These are phyloP conservation scores for Drosophila bunnanda DNA, from an alignment of 2,888 invertebrate species.

Conservation along the genomic window DNA sequence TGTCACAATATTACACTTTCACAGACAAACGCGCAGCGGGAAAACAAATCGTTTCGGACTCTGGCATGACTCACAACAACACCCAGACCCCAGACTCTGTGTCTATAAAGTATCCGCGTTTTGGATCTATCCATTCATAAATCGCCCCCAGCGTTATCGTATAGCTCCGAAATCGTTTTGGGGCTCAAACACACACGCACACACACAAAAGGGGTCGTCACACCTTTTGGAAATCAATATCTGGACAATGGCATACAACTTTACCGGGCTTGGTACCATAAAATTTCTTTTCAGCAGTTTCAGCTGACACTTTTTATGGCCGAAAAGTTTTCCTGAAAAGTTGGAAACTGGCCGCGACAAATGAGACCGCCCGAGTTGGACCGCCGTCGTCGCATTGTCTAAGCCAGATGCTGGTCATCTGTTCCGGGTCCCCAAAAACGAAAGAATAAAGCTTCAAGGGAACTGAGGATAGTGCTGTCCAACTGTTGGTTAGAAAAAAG, in stretches of 20 bases:
- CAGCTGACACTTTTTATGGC: slow-evolving; percentile 72
- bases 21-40: slow-evolving; percentile 64
- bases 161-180: slow-evolving; percentile 50
- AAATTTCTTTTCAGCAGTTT: slow-evolving; percentile 67
- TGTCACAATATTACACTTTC: slow-evolving; percentile 83
- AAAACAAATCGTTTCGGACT: slow-evolving; percentile 66
- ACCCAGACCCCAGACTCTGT: slow-evolving; percentile 62
- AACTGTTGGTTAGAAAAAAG: neutral
- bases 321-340: slow-evolving; percentile 55
- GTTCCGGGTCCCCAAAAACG: slow-evolving; percentile 35
- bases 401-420: slow-evolving; percentile 73
- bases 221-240: slow-evolving; percentile 74
- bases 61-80: slow-evolving; percentile 45
- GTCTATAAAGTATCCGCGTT: slow-evolving; percentile 60
- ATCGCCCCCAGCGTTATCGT: slow-evolving; percentile 65
- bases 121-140: slow-evolving; percentile 70
- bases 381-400: slow-evolving; percentile 78
- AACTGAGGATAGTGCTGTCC: neutral
- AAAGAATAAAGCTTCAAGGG: neutral
- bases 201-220: slow-evolving; percentile 73
- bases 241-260: slow-evolving; percentile 59
- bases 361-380: slow-evolving; percentile 75
- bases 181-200: slow-evolving; percentile 39
- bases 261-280: slow-evolving; percentile 42
- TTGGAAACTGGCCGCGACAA: slow-evolving; percentile 59